Evolutionary conservation across 2,888 invertebrate genomes (phyloP).

Genomic region (Drosophila vallismaia): DNA sequence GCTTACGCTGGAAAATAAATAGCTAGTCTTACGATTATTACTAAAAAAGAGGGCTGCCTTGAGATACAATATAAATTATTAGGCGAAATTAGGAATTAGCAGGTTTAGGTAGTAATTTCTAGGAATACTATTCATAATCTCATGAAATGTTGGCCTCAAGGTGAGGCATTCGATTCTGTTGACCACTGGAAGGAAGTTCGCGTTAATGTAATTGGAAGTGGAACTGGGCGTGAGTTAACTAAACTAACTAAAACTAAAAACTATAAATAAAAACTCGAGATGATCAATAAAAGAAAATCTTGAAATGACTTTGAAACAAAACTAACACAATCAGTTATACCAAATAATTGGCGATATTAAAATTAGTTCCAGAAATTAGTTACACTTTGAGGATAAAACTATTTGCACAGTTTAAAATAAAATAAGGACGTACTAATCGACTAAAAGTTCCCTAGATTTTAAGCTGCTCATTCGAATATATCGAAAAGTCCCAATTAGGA

Average conservation of each 20-base stretch:
- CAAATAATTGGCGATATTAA: neutral
- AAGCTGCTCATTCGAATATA: neutral
- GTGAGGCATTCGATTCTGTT: conserved; percentile 27
- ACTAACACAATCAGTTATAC: neutral
- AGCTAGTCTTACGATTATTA: conserved; percentile 44
- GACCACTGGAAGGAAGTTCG: conserved; percentile 29
- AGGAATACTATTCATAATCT: conserved; percentile 41
- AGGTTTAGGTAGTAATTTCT: conserved; percentile 7
- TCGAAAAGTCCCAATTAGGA: neutral
- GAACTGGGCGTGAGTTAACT: conserved; percentile 4
- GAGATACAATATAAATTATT: conserved; percentile 28
- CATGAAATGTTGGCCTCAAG: conserved; percentile 14
- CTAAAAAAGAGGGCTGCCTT: conserved; percentile 33
- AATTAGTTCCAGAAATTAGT: neutral
- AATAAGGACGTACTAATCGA: neutral
- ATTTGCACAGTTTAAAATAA: neutral
- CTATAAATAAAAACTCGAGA: neutral
- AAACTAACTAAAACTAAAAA: neutral
- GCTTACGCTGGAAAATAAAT: conserved; percentile 55
- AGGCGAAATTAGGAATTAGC: conserved; percentile 7
- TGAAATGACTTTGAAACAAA: neutral
- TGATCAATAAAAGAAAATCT: neutral
- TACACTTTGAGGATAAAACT: neutral
- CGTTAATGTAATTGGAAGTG: conserved; percentile 1
- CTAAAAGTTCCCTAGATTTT: conserved; percentile 6